Percentiles rank a stretch among this genome's conserved stretches.
Evolutionary conservation across 2,888 invertebrate species (phyloP).

Genomic region (Sarcophaga variegata): DNA sequence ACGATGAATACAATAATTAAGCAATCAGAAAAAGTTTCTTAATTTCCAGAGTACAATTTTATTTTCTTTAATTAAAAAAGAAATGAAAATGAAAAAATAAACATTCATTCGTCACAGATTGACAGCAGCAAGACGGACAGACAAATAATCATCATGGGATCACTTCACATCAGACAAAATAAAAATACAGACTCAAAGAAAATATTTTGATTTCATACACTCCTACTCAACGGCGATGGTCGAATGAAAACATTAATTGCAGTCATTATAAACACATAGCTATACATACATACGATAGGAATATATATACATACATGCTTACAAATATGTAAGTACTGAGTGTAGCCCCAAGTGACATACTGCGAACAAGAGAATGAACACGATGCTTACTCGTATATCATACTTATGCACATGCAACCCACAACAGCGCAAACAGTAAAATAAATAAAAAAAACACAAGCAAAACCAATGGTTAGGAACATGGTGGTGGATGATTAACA

Average conservation of each 20-base stretch:
- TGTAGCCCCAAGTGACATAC: neutral
- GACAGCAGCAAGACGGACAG: conserved; percentile 38
- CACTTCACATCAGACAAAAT: conserved; percentile 48
- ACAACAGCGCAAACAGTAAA: neutral
- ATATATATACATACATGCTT: neutral
- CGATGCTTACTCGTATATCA: neutral
- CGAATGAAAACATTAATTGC: conserved; percentile 63
- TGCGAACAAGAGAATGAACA: conserved; percentile 12
- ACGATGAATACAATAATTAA: no score
- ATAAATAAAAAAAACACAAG: neutral
- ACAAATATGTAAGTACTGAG: neutral
- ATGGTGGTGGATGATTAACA: conserved; percentile 49
- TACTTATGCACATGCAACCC: no score
- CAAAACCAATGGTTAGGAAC: conserved; percentile 36
- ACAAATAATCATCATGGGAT: conserved; percentile 38
- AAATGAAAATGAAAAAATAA: neutral
- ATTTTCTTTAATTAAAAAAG: neutral
- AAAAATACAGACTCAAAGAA: conserved; percentile 59
- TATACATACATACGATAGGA: neutral
- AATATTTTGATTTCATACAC: conserved; percentile 59
- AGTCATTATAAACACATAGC: conserved; percentile 29
- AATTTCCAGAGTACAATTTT: neutral
- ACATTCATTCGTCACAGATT: neutral
- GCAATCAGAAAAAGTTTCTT: no score
- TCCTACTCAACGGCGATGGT: conserved; percentile 45